Conservation (phyloP, 2,888 invertebrate genomes). For the Brachyopa scutellaris region DNA sequence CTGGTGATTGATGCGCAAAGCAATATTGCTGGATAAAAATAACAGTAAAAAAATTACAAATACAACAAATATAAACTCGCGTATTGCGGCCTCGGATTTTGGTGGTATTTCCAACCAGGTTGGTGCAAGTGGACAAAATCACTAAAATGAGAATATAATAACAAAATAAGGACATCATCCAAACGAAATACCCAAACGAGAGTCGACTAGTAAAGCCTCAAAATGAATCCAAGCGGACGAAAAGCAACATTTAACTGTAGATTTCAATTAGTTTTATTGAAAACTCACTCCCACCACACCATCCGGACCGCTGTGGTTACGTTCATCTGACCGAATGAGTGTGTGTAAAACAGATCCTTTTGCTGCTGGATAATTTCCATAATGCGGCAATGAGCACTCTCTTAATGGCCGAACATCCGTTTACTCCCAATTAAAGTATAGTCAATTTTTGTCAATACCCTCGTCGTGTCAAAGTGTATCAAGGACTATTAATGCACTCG, state of each 20-base stretch:
- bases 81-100: not conserved
- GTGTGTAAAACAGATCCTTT: conserved; percentile 34
- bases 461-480: conserved; percentile 43
- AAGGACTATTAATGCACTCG: conserved; percentile 19
- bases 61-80: not conserved
- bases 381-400: conserved; percentile 57
- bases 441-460: conserved; percentile 46
- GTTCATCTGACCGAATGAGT: conserved; percentile 35
- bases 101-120: not conserved
- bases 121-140: conserved; percentile 10
- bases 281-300: conserved; percentile 9
- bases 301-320: conserved; percentile 1
- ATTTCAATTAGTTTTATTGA: conserved; percentile 72
- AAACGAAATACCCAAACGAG: conserved; percentile 16
- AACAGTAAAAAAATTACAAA: not conserved
- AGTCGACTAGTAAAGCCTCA: not conserved
- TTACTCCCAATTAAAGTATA: conserved; percentile 62
- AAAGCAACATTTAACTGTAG: conserved; percentile 60
- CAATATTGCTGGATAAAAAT: conserved; percentile 24
- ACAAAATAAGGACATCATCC: conserved; percentile 61
- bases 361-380: conserved; percentile 52
- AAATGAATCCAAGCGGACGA: conserved; percentile 56
- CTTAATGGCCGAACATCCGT: conserved; percentile 60
- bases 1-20: conserved; percentile 26
- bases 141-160: conserved; percentile 61